phyloP scores from a whole-genome alignment of 2,888 invertebrate genomes.

The Cancer borealis region DNA sequence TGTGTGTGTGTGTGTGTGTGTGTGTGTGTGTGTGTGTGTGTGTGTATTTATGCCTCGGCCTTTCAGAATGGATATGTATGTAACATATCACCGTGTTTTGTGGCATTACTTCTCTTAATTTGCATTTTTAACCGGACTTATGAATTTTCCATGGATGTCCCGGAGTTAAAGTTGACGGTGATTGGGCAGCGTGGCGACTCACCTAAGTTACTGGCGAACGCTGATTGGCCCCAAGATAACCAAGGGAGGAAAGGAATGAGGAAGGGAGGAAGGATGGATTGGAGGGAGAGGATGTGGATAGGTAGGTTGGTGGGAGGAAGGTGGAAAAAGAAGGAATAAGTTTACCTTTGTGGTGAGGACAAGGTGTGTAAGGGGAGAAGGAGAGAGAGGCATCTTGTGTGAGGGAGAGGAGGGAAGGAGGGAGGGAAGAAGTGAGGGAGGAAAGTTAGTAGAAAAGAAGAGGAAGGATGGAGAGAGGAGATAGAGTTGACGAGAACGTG shows the following conservation, averaged over 20 bases:
- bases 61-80: neutral
- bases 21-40: neutral
- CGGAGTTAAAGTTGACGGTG: constrained; percentile 67
- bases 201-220: constrained; percentile 43
- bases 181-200: constrained; percentile 50
- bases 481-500: neutral
- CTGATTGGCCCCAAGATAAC: neutral
- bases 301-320: neutral
- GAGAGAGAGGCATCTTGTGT: neutral
- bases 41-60: neutral
- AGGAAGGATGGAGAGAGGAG: neutral
- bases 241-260: neutral
- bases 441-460: neutral
- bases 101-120: constrained; percentile 15
- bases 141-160: constrained; percentile 67
- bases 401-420: neutral
- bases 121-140: constrained; percentile 58
- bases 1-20: neutral
- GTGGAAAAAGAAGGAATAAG: neutral
- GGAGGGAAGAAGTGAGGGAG: neutral
- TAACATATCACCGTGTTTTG: neutral
- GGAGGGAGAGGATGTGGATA: neutral
- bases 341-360: neutral
- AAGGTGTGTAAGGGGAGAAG: neutral
- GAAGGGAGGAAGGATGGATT: neutral